Evolutionary conservation across 2,888 invertebrate genomes (phyloP), one percentile per base, ranked within the genome.

Genomic region (Caenorhabditis virilis): DNA sequence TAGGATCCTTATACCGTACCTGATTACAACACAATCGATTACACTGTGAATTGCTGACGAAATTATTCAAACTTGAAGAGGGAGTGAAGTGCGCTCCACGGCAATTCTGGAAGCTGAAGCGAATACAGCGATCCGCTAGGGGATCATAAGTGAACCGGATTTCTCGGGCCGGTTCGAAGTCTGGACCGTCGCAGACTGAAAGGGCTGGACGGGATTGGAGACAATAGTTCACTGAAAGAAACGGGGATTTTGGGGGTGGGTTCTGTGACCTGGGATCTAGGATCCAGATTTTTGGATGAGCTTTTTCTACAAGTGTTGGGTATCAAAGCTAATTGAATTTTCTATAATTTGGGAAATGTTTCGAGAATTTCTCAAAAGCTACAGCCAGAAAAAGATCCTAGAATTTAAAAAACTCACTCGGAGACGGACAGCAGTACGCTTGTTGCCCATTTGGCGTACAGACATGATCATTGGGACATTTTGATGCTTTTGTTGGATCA

Each of bases 101-200:
- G 47, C 72, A 72, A 41, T 72, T 64, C 23, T 60, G 51, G 47
- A 39, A 72, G 26, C 59, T 59, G 60, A 72, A 69, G 20, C 72
- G 47, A 7, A 72, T 55, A 26, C 72, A 72, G 46, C 66, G 43
- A 47, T 72, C 72, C 0, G 66, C 59, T 53, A 64, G 16, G 23
- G 72, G 66, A 46, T 72, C 72, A 35, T 72, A 72, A 1, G 72
- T 72, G 55, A 72, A 72, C 15, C 69, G 66, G 27, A 72, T 69
- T 36, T 69, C 66, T 1, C 56, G 54, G 18, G 61, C 55, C 27
- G 72, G 69, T 18, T 57, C 57, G 16, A 58, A 62, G n/a, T 60
- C 59, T 2, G 64, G 58, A n/a, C 60, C 54, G 11, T 39, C n/a
- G 49, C 69, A 69, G 1, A 72, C 69, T 4, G 62, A 63, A 11